Evolutionary conservation across 2,113 vertebrate genomes (phyloP).

Genomic region (Lagenorhynchus albirostris): DNA sequence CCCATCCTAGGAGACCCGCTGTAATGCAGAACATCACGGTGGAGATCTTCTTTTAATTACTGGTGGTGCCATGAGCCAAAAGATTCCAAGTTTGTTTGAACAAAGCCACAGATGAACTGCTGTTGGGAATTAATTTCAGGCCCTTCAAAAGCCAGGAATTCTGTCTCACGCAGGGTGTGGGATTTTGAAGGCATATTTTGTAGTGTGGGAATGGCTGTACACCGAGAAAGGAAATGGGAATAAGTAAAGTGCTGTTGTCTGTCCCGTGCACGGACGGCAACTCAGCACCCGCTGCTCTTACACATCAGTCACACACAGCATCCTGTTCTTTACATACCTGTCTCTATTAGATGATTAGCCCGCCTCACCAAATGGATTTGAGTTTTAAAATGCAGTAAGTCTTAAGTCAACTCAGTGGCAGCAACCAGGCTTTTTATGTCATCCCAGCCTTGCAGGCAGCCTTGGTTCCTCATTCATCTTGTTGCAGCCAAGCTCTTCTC

Average conservation of each 20-base stretch:
- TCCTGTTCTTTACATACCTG: background rate
- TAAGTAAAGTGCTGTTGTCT: background rate
- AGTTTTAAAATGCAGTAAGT: background rate
- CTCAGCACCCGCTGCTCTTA: background rate
- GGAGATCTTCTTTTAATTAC: slow-evolving; percentile 49
- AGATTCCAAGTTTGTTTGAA: slow-evolving; percentile 53
- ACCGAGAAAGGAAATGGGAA: background rate
- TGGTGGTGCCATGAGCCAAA: background rate
- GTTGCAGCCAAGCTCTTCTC: background rate
- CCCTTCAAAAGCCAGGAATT: slow-evolving; percentile 29
- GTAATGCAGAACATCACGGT: background rate
- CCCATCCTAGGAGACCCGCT: background rate
- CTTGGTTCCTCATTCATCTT: background rate
- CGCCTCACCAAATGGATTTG: background rate
- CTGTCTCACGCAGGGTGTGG: background rate
- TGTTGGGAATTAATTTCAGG: slow-evolving; percentile 35
- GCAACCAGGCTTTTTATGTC: background rate
- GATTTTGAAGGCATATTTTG: slow-evolving; percentile 6
- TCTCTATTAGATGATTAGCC: background rate
- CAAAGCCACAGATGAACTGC: slow-evolving; percentile 40
- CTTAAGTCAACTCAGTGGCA: background rate
- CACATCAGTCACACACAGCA: background rate
- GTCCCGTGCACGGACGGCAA: background rate
- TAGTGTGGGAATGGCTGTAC: slow-evolving; percentile 56
- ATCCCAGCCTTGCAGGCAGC: background rate